Conservation (phyloP, 2,113 vertebrate genomes). For the Boleophthalmus pectinirostris region DNA sequence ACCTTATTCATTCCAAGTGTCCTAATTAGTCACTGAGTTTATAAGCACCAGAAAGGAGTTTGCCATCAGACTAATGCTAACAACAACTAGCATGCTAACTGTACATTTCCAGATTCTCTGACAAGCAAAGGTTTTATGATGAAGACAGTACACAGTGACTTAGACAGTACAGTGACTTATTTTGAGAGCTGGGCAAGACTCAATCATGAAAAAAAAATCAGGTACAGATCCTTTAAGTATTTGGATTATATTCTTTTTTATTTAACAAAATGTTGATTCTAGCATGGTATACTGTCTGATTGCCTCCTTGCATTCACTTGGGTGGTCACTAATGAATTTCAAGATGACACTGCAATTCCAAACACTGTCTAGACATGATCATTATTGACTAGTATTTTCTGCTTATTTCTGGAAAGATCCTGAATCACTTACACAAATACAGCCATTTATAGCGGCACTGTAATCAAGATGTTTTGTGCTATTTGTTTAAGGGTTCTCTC, state of each 20-base stretch:
- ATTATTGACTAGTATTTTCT: slow-evolving; percentile 2
- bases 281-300: background rate
- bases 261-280: background rate
- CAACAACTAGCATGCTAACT: too few relatives aligned
- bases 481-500: slow-evolving; percentile 49
- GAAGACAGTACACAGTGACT: too few relatives aligned
- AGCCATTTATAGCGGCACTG: background rate
- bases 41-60: too few relatives aligned
- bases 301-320: background rate
- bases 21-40: too few relatives aligned
- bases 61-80: too few relatives aligned
- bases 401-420: slow-evolving; percentile 10
- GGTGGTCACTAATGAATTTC: background rate
- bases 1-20: too few relatives aligned
- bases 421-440: background rate
- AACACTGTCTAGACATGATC: background rate
- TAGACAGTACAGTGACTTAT: too few relatives aligned
- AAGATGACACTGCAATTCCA: background rate
- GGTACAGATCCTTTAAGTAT: too few relatives aligned
- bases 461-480: slow-evolving; percentile 29
- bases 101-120: too few relatives aligned
- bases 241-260: background rate
- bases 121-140: too few relatives aligned
- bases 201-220: too few relatives aligned
- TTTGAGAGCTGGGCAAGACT: too few relatives aligned